Percentiles rank a stretch among this genome's conserved stretches.
Evolutionary conservation across 1,140 invertebrate genomes (phyloP).

Genomic region (Bilobella aurantiaca): DNA sequence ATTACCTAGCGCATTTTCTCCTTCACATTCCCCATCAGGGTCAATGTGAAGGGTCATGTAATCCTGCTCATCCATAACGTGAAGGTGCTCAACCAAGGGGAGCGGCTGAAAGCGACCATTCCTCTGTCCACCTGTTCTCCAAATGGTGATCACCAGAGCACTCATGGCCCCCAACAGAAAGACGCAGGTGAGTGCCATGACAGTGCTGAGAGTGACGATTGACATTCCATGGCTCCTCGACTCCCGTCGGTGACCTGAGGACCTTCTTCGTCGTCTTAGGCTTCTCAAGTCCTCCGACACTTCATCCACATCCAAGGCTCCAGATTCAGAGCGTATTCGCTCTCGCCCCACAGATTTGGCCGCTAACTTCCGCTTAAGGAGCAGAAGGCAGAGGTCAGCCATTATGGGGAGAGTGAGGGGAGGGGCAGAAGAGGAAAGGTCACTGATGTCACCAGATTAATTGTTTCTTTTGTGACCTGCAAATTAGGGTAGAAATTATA

Average conservation of each 20-base stretch:
- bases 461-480: no score
- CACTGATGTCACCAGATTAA: no score
- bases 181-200: not conserved
- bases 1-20: conserved; percentile 31
- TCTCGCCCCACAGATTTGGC: no score
- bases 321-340: no score
- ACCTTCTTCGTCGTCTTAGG: not conserved
- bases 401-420: no score
- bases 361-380: no score
- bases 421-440: no score
- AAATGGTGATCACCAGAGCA: not conserved
- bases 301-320: no score
- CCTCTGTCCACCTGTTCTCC: not conserved
- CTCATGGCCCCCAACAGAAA: not conserved
- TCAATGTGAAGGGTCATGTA: conserved; percentile 2
- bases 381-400: no score
- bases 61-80: not conserved
- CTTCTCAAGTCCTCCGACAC: no score
- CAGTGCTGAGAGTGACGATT: not conserved
- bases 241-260: not conserved
- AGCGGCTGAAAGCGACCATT: not conserved
- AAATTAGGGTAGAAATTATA: no score
- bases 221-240: not conserved
- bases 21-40: conserved; percentile 29
- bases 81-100: not conserved